Evolutionary conservation across 1,140 invertebrate genomes (phyloP).

Genomic region (Macrocentrus cingulum): DNA sequence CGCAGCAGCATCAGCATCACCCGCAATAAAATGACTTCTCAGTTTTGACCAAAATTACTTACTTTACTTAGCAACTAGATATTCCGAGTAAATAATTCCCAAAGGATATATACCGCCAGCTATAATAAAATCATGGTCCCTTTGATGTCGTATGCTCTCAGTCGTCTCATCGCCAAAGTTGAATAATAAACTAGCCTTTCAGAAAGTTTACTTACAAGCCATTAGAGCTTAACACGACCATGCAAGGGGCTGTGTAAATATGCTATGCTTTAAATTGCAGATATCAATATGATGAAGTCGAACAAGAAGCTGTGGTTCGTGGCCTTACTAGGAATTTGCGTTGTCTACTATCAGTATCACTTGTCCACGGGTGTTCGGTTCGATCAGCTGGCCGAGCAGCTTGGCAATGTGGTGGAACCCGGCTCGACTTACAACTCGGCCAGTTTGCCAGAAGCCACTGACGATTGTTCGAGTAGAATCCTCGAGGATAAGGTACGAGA

Average conservation of each 20-base stretch:
- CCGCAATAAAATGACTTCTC: no score
- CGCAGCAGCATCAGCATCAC: no score
- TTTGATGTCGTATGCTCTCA: no score
- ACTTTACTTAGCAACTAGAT: no score
- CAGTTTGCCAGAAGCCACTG: conserved; percentile 40
- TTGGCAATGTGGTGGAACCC: conserved; percentile 38
- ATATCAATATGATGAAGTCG: conserved; percentile 46
- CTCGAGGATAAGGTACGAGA: conserved; percentile 45
- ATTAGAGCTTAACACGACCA: no score
- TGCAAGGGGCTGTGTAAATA: conserved; percentile 5
- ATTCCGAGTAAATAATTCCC: no score
- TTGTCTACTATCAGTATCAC: conserved; percentile 54
- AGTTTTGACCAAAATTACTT: no score
- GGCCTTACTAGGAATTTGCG: conserved; percentile 48
- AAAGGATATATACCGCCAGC: no score
- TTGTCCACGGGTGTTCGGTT: conserved; percentile 48
- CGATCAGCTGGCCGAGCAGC: conserved; percentile 42
- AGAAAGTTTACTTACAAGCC: no score
- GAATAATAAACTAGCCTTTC: no score
- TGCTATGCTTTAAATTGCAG: conserved; percentile 21
- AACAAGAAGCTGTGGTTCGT: conserved; percentile 52
- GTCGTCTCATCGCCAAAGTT: no score
- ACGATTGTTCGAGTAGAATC: conserved; percentile 38
- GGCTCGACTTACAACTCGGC: conserved; percentile 34
- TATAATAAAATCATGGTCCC: no score